Conservation (phyloP, 1,140 invertebrate species). For the Lithobius niger region DNA sequence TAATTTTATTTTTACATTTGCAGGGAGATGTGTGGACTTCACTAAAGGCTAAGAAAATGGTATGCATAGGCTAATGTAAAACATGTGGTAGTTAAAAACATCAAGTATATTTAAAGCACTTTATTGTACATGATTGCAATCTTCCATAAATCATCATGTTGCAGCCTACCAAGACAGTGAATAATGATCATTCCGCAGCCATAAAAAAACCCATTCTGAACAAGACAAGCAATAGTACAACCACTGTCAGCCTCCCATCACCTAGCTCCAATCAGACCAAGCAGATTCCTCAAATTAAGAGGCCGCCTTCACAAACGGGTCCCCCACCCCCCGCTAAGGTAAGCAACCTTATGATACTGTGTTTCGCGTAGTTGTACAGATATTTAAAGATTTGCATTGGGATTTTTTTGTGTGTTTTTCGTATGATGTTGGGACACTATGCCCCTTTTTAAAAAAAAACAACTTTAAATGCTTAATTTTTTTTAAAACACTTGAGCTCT, state of each 20-base stretch:
- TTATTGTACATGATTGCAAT: not conserved
- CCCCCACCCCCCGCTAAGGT: constrained; percentile 23
- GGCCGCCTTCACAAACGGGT: constrained; percentile 16
- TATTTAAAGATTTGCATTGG: not conserved
- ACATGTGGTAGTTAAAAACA: too few species aligned
- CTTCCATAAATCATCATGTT: constrained; percentile 1
- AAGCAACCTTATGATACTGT: not conserved
- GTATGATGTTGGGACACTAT: too few species aligned
- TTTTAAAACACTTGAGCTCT: not conserved
- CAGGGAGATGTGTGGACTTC: constrained; percentile 11
- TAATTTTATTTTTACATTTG: not conserved
- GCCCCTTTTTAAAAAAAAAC: not conserved
- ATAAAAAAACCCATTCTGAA: constrained; percentile 39
- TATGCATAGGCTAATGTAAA: too few species aligned
- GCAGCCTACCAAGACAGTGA: constrained; percentile 21
- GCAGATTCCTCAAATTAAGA: constrained; percentile 21
- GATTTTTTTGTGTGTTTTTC: too few species aligned
- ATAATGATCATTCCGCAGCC: constrained; percentile 44
- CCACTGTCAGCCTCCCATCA: constrained; percentile 14
- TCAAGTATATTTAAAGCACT: not conserved
- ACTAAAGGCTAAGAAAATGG: constrained; percentile 8
- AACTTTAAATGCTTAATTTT: not conserved
- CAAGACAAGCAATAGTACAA: constrained; percentile 19
- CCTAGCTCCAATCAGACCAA: constrained; percentile 28
- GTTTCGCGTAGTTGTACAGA: not conserved